phyloP scores from a whole-genome alignment of 1,140 invertebrate species.

The Heliothis subflexa region DNA sequence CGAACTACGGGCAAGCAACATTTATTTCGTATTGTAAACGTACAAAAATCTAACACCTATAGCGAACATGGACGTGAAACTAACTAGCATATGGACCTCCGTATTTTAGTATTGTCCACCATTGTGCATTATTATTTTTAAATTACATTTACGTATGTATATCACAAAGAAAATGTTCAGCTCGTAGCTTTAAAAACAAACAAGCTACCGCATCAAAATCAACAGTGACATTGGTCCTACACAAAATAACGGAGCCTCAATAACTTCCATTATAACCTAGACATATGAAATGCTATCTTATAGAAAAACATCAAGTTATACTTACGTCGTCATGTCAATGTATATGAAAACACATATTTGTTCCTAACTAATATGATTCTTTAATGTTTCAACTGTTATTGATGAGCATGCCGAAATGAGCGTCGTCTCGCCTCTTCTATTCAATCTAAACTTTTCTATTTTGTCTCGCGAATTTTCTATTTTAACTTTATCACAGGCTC shows the following conservation, averaged over 20 bases:
- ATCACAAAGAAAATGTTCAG: conserved; percentile 72
- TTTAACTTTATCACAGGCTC: conserved; percentile 82
- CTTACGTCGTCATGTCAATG: conserved; percentile 62
- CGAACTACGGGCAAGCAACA: conserved; percentile 56
- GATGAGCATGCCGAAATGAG: conserved; percentile 64
- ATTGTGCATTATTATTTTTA: conserved; percentile 81
- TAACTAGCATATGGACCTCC: conserved; percentile 77
- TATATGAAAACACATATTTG: conserved; percentile 83
- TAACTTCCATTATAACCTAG: conserved; percentile 43
- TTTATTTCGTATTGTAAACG: conserved; percentile 64
- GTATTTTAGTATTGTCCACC: conserved; percentile 81
- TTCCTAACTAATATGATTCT: conserved; percentile 67
- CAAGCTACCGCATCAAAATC: conserved; percentile 46
- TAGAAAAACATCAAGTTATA: conserved; percentile 76
- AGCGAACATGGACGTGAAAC: conserved; percentile 74
- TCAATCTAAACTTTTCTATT: conserved; percentile 59
- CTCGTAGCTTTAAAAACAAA: conserved; percentile 55
- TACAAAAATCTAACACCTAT: conserved; percentile 78
- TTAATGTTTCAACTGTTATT: conserved; percentile 55
- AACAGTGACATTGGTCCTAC: conserved; percentile 70
- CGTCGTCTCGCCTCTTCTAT: conserved; percentile 66
- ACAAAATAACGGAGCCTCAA: conserved; percentile 56
- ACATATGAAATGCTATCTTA: conserved; percentile 67
- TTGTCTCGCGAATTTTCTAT: conserved; percentile 65
- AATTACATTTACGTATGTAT: conserved; percentile 73